These are phyloP conservation scores for Tethea ocularis DNA, from an alignment of 2,888 invertebrate genomes.

Conservation along the genomic window DNA sequence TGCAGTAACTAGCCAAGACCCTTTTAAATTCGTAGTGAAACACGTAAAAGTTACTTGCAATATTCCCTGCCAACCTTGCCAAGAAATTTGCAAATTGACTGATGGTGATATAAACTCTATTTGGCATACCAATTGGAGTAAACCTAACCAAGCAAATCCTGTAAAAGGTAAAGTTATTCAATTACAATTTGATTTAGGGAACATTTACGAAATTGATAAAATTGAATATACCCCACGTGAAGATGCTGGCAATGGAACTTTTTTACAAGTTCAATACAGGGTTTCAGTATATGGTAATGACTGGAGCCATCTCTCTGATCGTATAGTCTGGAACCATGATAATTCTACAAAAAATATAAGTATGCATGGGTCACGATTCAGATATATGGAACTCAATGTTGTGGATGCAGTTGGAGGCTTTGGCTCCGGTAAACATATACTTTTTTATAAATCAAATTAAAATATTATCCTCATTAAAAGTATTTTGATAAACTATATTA, in stretches of 20 bases:
- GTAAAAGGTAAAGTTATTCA: slow-evolving; percentile 39
- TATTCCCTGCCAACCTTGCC: slow-evolving; percentile 47
- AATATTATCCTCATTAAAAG: background rate
- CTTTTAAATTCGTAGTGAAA: slow-evolving; percentile 47
- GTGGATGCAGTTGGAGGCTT: slow-evolving; percentile 59
- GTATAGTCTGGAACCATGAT: slow-evolving; percentile 46
- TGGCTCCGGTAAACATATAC: slow-evolving; percentile 61
- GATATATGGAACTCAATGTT: slow-evolving; percentile 55
- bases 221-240: slow-evolving; percentile 62
- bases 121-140: slow-evolving; percentile 59
- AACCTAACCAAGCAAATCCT: slow-evolving; percentile 37
- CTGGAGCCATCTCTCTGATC: slow-evolving; percentile 53
- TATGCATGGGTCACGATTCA: slow-evolving; percentile 43
- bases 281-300: slow-evolving; percentile 47
- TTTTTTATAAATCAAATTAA: slow-evolving; percentile 41
- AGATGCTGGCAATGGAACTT: slow-evolving; percentile 67
- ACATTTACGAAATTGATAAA: slow-evolving; percentile 48
- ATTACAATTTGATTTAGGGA: slow-evolving; percentile 51
- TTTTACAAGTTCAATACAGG: slow-evolving; percentile 55
- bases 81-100: slow-evolving; percentile 49
- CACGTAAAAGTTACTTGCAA: slow-evolving; percentile 50
- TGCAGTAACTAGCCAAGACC: slow-evolving; percentile 49
- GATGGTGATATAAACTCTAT: slow-evolving; percentile 39
- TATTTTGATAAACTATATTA: background rate
- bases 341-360: slow-evolving; percentile 49